These are phyloP conservation scores for Hypselothyrea guttata DNA, from an alignment of 2,888 invertebrate species.

Conservation along the genomic window DNA sequence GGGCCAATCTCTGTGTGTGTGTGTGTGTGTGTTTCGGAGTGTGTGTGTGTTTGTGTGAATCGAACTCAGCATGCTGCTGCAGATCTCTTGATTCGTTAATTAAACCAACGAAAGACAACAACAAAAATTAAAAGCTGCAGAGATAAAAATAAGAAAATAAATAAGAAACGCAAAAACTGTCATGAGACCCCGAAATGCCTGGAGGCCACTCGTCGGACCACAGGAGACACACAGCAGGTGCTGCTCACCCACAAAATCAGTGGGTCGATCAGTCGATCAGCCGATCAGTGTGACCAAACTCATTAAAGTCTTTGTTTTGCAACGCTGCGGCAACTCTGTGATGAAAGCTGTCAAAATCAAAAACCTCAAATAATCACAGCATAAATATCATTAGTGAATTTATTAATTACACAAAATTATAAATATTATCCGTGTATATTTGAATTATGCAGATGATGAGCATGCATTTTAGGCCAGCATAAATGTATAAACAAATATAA, in stretches of 20 bases:
- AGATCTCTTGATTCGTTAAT: constrained; percentile 64
- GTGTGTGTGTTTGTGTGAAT: no score
- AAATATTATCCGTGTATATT: no score
- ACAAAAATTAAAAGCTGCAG: neutral
- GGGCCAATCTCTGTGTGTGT: neutral
- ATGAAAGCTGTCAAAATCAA: no score
- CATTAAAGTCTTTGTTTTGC: neutral
- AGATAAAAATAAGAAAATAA: neutral
- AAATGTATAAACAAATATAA: no score
- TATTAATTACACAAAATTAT: no score
- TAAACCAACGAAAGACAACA: constrained; percentile 35
- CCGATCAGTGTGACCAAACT: constrained; percentile 23
- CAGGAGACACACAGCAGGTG: constrained; percentile 12
- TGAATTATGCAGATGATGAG: no score
- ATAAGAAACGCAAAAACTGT: constrained; percentile 21
- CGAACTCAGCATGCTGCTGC: constrained; percentile 43
- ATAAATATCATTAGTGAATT: no score
- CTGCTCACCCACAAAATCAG: constrained; percentile 7
- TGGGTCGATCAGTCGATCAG: neutral
- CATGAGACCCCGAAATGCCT: constrained; percentile 16
- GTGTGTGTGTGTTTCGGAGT: constrained; percentile 3
- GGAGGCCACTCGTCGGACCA: neutral
- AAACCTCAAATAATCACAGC: no score
- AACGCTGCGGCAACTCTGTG: no score
- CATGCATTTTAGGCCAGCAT: no score